Evolutionary conservation across 2,113 vertebrate genomes (phyloP), one percentile per base, ranked within the genome.

Genomic region (Hypanus sabinus): DNA sequence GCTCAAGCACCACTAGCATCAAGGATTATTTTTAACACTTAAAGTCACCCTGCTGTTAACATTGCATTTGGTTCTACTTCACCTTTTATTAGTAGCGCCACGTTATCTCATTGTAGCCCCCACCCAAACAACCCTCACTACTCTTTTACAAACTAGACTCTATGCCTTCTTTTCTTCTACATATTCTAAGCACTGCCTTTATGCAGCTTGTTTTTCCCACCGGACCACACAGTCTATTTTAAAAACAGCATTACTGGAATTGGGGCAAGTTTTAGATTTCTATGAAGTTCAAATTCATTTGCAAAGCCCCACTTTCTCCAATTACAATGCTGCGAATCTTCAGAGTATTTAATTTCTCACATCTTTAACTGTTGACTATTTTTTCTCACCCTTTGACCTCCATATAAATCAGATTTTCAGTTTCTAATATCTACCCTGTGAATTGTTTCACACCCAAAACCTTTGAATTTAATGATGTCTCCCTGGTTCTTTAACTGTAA

Each of bases 341-440:
- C 85, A 90, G 85, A 90, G 85, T 90, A 90, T 90, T 90, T 90
- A 90, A 90, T 90, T 30, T 90, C 60, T 90, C 85, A 65, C 85
- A 65, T 90, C 85, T 90, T 90, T 90, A 90, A 90, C 85, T 90
- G 60, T 33, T 68, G 85, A 90, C 85, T n/a, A 33, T 90, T 68
- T 90, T 90, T 90, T 62, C 30, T 90, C n/a, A 33, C 85, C 85
- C 60, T 90, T 90, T 90, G 85, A 65, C 85, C 85, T 90, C 60
- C 14, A 65, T 65, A 90, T 90, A 68, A 90, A 90, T 90, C 85
- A 90, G 85, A 90, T 90, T 90, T 90, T 90, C 60, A 65, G 60
- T 68, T 90, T 90, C 65, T 90, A 90, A 90, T 90, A 90, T 90
- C 85, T 60, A 90, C 60, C 85, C 85, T 65, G 85, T 33, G 85